A percentile compares a stretch with the other conserved stretches of the same genome.
Evolutionary conservation across 2,113 vertebrate species (phyloP).

Genomic region (Labrus mixtus): DNA sequence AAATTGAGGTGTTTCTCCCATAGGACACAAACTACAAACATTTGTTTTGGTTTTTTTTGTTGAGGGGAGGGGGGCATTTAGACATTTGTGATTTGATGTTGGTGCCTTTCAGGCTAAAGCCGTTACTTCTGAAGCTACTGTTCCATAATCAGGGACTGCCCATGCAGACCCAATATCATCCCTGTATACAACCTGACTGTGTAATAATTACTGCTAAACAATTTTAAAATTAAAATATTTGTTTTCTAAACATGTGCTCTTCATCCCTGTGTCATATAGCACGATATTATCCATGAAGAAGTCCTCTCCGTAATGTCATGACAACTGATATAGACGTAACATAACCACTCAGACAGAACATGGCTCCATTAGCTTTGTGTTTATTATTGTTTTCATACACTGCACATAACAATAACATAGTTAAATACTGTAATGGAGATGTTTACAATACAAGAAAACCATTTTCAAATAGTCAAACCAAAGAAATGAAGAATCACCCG

Average conservation of each 20-base stretch:
- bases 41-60: conserved; percentile 24
- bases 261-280: not conserved
- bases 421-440: conserved; percentile 81
- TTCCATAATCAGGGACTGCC: conserved; percentile 72
- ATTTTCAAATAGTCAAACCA: conserved; percentile 44
- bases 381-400: conserved; percentile 82
- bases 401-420: conserved; percentile 80
- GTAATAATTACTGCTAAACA: conserved; percentile 61
- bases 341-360: not conserved
- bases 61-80: conserved; percentile 21
- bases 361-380: conserved; percentile 69
- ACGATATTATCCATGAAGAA: not conserved
- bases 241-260: conserved; percentile 36
- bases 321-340: not conserved
- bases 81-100: conserved; percentile 71
- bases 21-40: conserved; percentile 18
- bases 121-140: conserved; percentile 65
- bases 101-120: conserved; percentile 75
- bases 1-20: conserved; percentile 2
- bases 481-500: conserved; percentile 41
- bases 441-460: conserved; percentile 72
- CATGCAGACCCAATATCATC: conserved; percentile 43
- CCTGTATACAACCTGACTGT: conserved; percentile 60
- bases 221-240: conserved; percentile 74
- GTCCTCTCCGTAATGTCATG: not conserved